These are phyloP conservation scores for Zhuqinia jingwanae DNA, from an alignment of 2,888 invertebrate species.

Conservation along the genomic window DNA sequence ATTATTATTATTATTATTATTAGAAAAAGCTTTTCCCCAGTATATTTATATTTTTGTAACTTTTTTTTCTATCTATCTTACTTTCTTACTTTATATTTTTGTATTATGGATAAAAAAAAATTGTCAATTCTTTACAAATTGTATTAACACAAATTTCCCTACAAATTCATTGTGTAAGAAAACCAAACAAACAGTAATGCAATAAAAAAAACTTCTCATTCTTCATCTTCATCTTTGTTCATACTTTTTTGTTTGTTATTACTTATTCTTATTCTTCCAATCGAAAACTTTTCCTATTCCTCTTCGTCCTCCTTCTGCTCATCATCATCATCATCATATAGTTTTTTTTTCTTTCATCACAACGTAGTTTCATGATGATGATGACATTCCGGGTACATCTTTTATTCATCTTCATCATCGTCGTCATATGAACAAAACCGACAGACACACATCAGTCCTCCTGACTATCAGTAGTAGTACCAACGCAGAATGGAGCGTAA, in stretches of 20 bases:
- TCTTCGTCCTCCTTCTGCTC: conserved; percentile 21
- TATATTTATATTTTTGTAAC: conserved; percentile 42
- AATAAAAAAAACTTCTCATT: neutral
- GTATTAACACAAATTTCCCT: neutral
- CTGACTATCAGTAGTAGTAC: too few relatives aligned
- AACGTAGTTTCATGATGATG: neutral
- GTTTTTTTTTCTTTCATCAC: too few relatives aligned
- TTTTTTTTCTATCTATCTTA: neutral
- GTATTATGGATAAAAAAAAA: too few relatives aligned
- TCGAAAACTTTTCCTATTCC: conserved; percentile 27
- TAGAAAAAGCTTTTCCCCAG: neutral
- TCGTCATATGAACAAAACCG: too few relatives aligned
- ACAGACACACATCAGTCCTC: too few relatives aligned
- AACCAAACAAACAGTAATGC: neutral
- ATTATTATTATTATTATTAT: conserved; percentile 1
- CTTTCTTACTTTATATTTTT: too few relatives aligned
- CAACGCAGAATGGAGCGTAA: conserved; percentile 21
- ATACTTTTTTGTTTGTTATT: neutral
- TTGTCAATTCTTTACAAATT: conserved; percentile 9
- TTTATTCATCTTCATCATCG: conserved; percentile 7
- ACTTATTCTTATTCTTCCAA: conserved; percentile 22
- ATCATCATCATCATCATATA: too few relatives aligned
- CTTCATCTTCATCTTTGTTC: neutral
- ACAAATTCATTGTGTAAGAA: too few relatives aligned
- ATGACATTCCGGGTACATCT: conserved; percentile 39